Base-by-base conservation (phyloP, 30 jellyfish, hydroid and myxozoan genomes). In the Sanderia malayensis region DNA sequence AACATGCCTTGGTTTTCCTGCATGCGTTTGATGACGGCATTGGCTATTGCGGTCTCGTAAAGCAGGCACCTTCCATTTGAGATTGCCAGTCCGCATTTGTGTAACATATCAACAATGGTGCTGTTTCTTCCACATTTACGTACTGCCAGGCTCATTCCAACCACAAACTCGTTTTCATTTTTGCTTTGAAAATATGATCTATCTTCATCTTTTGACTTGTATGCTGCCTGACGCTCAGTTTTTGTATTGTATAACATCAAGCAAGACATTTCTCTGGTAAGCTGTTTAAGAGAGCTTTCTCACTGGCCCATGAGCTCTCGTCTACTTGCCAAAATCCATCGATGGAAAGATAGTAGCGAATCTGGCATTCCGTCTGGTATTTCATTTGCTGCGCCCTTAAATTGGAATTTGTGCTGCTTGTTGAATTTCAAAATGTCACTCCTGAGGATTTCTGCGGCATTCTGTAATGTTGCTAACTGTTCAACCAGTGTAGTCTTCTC, bases 311-410 rank as follows among this genome's bases (percentile, higher is more conserved):
- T n/a, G n/a, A n/a, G n/a, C n/a, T n/a, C n/a, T n/a, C n/a, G n/a
- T n/a, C n/a, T n/a, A n/a, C n/a, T n/a, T n/a, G n/a, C 64, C 27
- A 49, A 18, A 49, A 49, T 4, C 64, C 64, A 49, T 49, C 24
- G 8, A 2, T 4, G 18, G 27, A 49, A 49, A 7, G 27, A 4
- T 2, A 49, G 64, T 2, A 49, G 64, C 24, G 8, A 4, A 4
- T n/a, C n/a, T n/a, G n/a, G n/a, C n/a, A n/a, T n/a, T n/a, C n/a
- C n/a, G n/a, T n/a, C n/a, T n/a, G n/a, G n/a, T n/a, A n/a, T n/a
- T n/a, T n/a, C n/a, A n/a, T n/a, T n/a, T n/a, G n/a, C n/a, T n/a
- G n/a, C n/a, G n/a, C n/a, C n/a, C n/a, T n/a, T n/a, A n/a, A n/a
- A n/a, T n/a, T n/a, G n/a, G n/a, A n/a, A n/a, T n/a, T n/a, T n/a